Percentiles rank a stretch among this genome's conserved stretches.
Conservation (phyloP, 2,113 vertebrate species). For the Boulengeromyrus knoepffleri region DNA sequence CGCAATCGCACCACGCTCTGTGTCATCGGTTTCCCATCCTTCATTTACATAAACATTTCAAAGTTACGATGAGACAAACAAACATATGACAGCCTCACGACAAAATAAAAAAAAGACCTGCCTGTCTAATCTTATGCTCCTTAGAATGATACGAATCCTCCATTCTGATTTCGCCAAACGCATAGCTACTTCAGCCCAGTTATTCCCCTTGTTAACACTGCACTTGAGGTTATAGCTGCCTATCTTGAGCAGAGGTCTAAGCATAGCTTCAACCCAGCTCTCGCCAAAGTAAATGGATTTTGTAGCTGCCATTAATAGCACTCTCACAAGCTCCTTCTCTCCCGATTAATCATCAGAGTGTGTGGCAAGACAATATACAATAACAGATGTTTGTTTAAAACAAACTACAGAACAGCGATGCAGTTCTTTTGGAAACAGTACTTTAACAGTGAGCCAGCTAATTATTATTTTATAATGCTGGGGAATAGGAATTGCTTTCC, state of each 20-base stretch:
- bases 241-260: neutral
- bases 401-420: constrained; percentile 9
- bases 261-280: constrained; percentile 39
- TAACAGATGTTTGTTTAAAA: constrained; percentile 2
- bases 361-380: neutral
- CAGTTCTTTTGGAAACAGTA: constrained; percentile 19
- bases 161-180: constrained; percentile 49
- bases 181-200: constrained; percentile 45
- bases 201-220: constrained; percentile 40
- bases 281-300: constrained; percentile 44
- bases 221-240: constrained; percentile 25
- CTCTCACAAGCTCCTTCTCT: constrained; percentile 32
- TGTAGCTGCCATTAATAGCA: constrained; percentile 53
- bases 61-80: neutral
- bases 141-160: constrained; percentile 28
- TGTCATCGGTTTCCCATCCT: neutral
- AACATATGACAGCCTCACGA: neutral
- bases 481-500: neutral
- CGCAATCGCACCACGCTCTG: neutral
- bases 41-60: neutral
- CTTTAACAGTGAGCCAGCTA: neutral
- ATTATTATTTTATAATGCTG: constrained; percentile 20
- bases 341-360: constrained; percentile 31
- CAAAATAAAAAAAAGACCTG: neutral
- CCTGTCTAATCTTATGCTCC: neutral